These are phyloP conservation scores for Callosobruchus maculatus DNA, from an alignment of 2,888 invertebrate species.

Conservation along the genomic window DNA sequence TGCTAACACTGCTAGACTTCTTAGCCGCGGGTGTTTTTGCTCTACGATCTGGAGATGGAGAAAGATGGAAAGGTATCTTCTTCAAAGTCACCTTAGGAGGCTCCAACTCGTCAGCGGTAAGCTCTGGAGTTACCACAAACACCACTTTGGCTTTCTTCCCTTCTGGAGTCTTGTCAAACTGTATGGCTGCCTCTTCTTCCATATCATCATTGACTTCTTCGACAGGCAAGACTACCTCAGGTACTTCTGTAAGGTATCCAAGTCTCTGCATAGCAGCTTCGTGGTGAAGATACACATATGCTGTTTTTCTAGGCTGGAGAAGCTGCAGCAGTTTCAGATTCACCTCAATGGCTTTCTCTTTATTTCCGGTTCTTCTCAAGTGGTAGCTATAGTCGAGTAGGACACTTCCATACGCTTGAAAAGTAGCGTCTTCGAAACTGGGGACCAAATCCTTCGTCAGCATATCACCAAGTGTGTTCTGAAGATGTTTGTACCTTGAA, in stretches of 20 bases:
- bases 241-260: slow-evolving; percentile 17
- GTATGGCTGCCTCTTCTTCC: not conserved
- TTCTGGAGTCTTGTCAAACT: slow-evolving; percentile 17
- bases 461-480: slow-evolving; percentile 5
- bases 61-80: slow-evolving; percentile 15
- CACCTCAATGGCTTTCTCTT: slow-evolving; percentile 22
- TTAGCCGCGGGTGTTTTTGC: not conserved
- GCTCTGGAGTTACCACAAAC: slow-evolving; percentile 7
- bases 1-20: not conserved
- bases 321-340: slow-evolving; percentile 17
- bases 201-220: slow-evolving; percentile 9
- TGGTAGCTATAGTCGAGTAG: slow-evolving; percentile 29
- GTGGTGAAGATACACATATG: slow-evolving; percentile 26
- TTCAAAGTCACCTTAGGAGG: slow-evolving; percentile 10
- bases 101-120: slow-evolving; percentile 1
- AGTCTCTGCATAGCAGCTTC: slow-evolving; percentile 29
- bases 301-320: slow-evolving; percentile 15
- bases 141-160: slow-evolving; percentile 17
- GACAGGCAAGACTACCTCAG: slow-evolving; percentile 1
- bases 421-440: slow-evolving; percentile 20
- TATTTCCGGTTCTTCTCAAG: slow-evolving; percentile 16
- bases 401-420: slow-evolving; percentile 20
- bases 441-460: slow-evolving; percentile 13
- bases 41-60: slow-evolving; percentile 3
- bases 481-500: slow-evolving; percentile 14